phyloP scores from a whole-genome alignment of 2,113 vertebrate genomes.

The Daubentonia madagascariensis region DNA sequence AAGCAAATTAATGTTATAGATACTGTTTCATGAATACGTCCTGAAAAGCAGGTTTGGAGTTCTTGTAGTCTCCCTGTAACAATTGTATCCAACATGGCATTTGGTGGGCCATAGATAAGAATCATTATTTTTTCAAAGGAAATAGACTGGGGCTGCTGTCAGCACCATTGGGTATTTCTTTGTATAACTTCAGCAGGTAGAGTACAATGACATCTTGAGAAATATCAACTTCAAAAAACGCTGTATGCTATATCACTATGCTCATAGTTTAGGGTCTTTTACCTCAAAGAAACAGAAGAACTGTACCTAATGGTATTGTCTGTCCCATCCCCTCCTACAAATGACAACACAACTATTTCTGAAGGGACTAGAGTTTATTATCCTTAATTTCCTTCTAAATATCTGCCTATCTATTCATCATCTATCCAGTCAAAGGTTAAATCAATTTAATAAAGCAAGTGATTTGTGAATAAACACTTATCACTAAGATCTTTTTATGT shows the following conservation, averaged over 20 bases:
- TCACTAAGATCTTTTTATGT: background rate
- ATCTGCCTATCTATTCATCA: background rate
- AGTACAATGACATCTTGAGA: slow-evolving; percentile 88
- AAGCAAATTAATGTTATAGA: background rate
- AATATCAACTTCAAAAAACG: slow-evolving; percentile 81
- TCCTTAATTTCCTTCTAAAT: background rate
- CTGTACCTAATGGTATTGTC: background rate
- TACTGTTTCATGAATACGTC: background rate
- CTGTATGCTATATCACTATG: background rate
- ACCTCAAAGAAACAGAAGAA: slow-evolving; percentile 49
- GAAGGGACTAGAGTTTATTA: background rate
- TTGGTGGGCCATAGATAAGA: background rate
- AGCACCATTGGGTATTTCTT: slow-evolving; percentile 79
- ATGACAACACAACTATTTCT: background rate
- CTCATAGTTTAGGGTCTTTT: slow-evolving; percentile 63
- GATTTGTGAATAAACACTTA: background rate
- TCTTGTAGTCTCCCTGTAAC: background rate
- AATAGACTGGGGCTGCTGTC: slow-evolving; percentile 71
- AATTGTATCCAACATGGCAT: background rate
- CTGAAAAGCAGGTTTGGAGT: background rate
- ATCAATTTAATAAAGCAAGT: background rate
- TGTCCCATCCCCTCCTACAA: background rate
- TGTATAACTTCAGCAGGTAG: slow-evolving; percentile 85
- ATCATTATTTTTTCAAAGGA: slow-evolving; percentile 6
- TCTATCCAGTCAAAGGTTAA: background rate